Evolutionary conservation across 2,113 vertebrate genomes (phyloP).

Genomic region (Calonectris borealis): DNA sequence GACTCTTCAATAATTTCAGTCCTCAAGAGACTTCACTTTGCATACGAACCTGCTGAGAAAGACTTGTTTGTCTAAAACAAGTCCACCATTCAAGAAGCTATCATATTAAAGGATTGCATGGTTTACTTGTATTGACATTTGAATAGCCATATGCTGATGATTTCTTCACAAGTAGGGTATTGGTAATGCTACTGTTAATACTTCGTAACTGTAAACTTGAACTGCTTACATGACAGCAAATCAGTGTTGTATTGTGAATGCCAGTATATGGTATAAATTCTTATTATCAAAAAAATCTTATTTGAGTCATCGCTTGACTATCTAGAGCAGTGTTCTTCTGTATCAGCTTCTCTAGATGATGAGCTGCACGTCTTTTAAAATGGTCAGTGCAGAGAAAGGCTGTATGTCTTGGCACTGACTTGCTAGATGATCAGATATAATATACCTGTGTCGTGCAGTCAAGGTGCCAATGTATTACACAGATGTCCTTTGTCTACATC

Average conservation of each 20-base stretch:
- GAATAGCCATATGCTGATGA: neutral
- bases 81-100: neutral
- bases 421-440: neutral
- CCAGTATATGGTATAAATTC: neutral
- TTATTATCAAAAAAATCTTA: neutral
- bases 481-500: constrained; percentile 14
- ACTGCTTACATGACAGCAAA: neutral
- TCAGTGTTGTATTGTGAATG: neutral
- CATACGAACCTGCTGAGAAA: neutral
- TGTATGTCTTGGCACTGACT: neutral
- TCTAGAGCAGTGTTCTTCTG: neutral
- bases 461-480: neutral
- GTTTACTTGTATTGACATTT: neutral
- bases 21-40: neutral
- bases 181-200: neutral
- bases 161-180: neutral
- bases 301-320: neutral
- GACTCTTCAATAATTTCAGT: neutral
- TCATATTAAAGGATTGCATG: neutral
- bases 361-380: neutral
- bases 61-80: neutral
- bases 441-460: neutral
- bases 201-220: neutral
- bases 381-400: neutral
- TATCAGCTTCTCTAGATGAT: neutral